These are phyloP conservation scores for Austrofundulus limnaeus DNA, from an alignment of 2,113 vertebrate genomes.

Conservation along the genomic window DNA sequence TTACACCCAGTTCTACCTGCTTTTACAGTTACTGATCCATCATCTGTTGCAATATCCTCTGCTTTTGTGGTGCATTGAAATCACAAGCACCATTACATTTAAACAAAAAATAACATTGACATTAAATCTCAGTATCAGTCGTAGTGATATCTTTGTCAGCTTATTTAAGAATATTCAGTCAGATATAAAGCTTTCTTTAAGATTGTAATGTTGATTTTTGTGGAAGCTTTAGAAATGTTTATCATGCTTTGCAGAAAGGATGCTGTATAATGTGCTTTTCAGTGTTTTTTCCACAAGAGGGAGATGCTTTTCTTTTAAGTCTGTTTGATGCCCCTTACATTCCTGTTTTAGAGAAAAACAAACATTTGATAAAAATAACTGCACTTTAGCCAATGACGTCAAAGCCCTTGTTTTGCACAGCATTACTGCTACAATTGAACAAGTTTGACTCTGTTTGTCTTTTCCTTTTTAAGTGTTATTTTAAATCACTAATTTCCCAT, in stretches of 20 bases:
- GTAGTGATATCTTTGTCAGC: neutral
- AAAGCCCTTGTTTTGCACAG: conserved; percentile 66
- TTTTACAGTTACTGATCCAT: neutral
- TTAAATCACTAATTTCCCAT: conserved; percentile 20
- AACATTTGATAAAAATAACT: conserved; percentile 48
- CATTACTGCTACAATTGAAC: conserved; percentile 16
- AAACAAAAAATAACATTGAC: neutral
- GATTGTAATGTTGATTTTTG: neutral
- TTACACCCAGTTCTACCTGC: neutral
- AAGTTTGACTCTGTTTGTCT: conserved; percentile 15
- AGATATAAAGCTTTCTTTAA: conserved; percentile 5
- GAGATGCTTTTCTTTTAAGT: conserved; percentile 23
- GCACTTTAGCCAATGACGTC: conserved; percentile 70
- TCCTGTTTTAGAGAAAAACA: conserved; percentile 44
- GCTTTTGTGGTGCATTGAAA: neutral
- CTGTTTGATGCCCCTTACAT: conserved; percentile 29
- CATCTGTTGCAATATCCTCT: neutral
- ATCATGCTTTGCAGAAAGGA: neutral
- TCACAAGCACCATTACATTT: neutral
- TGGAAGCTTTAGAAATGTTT: neutral
- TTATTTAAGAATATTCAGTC: neutral
- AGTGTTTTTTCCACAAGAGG: conserved; percentile 45
- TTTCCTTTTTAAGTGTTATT: conserved; percentile 17
- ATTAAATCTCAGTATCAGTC: neutral
- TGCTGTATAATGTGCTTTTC: conserved; percentile 28